A percentile compares a stretch with the other conserved stretches of the same genome.
phyloP scores from a whole-genome alignment of 2,113 vertebrate genomes.

The Lonchura striata region DNA sequence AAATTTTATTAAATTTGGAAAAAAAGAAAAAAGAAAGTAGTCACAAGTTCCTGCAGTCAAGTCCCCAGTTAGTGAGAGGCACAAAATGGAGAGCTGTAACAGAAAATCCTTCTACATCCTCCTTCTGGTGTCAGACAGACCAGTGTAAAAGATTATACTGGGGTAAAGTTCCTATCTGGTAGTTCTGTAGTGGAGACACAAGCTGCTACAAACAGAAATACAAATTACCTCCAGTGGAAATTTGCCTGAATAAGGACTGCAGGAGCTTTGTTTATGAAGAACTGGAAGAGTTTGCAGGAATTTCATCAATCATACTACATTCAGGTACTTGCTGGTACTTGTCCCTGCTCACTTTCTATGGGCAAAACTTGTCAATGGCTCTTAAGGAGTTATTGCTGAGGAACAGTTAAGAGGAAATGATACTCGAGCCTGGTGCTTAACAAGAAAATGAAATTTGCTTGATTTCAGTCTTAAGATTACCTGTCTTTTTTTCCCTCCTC shows the following conservation, averaged over 20 bases:
- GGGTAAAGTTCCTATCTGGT: background rate
- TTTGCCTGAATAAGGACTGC: background rate
- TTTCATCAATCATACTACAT: background rate
- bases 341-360: background rate
- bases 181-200: background rate
- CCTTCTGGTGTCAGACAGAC: background rate
- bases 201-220: background rate
- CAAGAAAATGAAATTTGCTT: background rate
- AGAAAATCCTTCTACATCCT: background rate
- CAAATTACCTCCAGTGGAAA: background rate
- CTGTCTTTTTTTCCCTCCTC: rapidly evolving
- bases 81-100: background rate
- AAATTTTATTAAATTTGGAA: background rate
- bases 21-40: background rate
- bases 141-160: background rate
- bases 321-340: background rate
- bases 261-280: background rate
- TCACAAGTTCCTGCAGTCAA: background rate
- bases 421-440: background rate
- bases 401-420: background rate
- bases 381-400: background rate
- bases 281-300: background rate
- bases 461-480: background rate
- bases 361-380: background rate
- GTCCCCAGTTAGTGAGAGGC: background rate